A percentile compares a stretch with the other conserved stretches of the same genome.
These are phyloP conservation scores for Drosophila nannoptera DNA, from an alignment of 1,140 invertebrate species.

Conservation along the genomic window DNA sequence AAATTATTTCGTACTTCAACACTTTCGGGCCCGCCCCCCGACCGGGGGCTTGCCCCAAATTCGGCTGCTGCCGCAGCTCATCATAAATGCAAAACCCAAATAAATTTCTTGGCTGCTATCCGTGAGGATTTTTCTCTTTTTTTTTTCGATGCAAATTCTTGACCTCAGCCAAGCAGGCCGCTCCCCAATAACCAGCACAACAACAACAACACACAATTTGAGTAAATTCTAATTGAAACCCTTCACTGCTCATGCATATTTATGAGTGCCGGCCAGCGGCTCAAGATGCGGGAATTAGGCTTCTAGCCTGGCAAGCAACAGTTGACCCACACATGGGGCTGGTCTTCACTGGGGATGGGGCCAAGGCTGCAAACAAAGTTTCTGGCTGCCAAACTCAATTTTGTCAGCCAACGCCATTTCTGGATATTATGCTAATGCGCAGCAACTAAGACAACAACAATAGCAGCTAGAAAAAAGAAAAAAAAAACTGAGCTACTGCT, in stretches of 20 bases:
- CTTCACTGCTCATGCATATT: slow-evolving; percentile 72
- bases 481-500: too few species aligned
- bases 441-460: slow-evolving; percentile 1
- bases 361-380: slow-evolving; percentile 27
- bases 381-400: slow-evolving; percentile 54
- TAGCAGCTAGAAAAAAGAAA: slow-evolving; percentile 14
- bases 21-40: slow-evolving; percentile 46
- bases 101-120: slow-evolving; percentile 53
- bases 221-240: slow-evolving; percentile 75
- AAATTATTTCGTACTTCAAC: slow-evolving; percentile 62
- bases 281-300: slow-evolving; percentile 4
- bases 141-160: slow-evolving; percentile 72
- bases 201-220: too few species aligned
- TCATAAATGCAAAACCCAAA: slow-evolving; percentile 74
- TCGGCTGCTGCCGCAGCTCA: slow-evolving; percentile 57
- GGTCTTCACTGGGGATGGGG: too few species aligned
- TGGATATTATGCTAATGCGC: slow-evolving; percentile 61
- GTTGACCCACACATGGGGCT: slow-evolving; percentile 34
- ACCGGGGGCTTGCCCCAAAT: slow-evolving; percentile 58
- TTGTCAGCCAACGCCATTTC: slow-evolving; percentile 27
- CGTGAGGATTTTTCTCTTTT: too few species aligned
- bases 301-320: slow-evolving; percentile 44
- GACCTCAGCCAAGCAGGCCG: slow-evolving; percentile 47
- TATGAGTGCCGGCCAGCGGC: slow-evolving; percentile 40
- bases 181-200: background rate